phyloP scores from a whole-genome alignment of 2,113 vertebrate species.

The Chloropsis cyanopogon region DNA sequence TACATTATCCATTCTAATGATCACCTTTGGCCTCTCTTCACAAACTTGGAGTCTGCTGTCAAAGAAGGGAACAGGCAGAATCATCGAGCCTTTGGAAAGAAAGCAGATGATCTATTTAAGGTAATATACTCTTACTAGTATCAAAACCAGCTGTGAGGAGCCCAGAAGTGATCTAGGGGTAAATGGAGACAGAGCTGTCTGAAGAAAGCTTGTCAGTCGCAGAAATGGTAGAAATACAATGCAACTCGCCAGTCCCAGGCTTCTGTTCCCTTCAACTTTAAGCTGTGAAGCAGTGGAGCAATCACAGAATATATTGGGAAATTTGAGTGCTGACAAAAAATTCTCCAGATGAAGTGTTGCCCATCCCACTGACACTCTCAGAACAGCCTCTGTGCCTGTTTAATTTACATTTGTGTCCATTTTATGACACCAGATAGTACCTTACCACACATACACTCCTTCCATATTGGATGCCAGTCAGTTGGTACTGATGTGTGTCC shows the following conservation, averaged over 20 bases:
- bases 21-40: conserved; percentile 79
- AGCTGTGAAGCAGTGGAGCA: neutral
- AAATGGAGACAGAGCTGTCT: neutral
- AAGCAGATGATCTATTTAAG: conserved; percentile 64
- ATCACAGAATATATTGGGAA: neutral
- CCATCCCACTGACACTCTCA: neutral
- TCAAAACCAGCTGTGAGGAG: neutral
- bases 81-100: conserved; percentile 61
- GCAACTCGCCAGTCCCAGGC: neutral
- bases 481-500: neutral
- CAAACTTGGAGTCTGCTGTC: conserved; percentile 77
- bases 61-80: conserved; percentile 74
- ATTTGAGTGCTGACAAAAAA: neutral
- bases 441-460: neutral
- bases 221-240: neutral
- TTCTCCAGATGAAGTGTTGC: neutral
- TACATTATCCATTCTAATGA: conserved; percentile 73
- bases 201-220: neutral
- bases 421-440: neutral
- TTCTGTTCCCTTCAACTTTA: neutral
- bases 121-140: conserved; percentile 29
- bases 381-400: neutral
- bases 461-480: neutral
- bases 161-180: neutral
- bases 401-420: neutral